A percentile compares a stretch with the other conserved stretches of the same genome.
Conservation (phyloP, 2,113 vertebrate species). For the Brachyistius frenatus region DNA sequence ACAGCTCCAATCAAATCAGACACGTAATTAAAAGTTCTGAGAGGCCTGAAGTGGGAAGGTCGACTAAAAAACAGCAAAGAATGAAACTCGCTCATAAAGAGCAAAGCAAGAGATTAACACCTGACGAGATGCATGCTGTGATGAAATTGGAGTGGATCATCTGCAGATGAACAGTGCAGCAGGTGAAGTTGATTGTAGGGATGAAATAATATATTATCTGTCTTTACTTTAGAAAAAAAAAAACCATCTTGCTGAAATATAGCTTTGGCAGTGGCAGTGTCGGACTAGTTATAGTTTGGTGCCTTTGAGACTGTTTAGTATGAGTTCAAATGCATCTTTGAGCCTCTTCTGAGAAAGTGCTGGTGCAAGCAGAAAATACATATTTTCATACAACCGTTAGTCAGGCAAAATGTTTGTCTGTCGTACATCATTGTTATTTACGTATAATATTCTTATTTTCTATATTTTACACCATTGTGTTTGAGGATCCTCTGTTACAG, state of each 20-base stretch:
- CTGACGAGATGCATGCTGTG: constrained; percentile 20
- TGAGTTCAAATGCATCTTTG: constrained; percentile 41
- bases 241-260: constrained; percentile 7
- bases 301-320: constrained; percentile 24
- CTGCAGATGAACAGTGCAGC: constrained; percentile 14
- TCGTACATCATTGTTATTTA: not conserved
- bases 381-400: constrained; percentile 52
- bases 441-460: too few relatives aligned
- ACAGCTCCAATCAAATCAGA: constrained; percentile 68
- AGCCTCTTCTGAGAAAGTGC: constrained; percentile 20
- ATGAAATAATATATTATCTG: not conserved
- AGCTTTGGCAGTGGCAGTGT: not conserved
- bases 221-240: constrained; percentile 1
- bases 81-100: constrained; percentile 38
- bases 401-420: constrained; percentile 17
- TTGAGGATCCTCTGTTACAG: not conserved
- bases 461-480: too few relatives aligned
- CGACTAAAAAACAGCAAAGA: constrained; percentile 36
- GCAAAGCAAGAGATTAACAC: constrained; percentile 46
- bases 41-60: constrained; percentile 53
- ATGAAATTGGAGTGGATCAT: constrained; percentile 33
- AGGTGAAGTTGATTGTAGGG: constrained; percentile 18
- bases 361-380: constrained; percentile 40
- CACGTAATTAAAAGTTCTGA: constrained; percentile 71
- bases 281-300: constrained; percentile 16